Base-by-base conservation (phyloP, 1,140 invertebrate genomes). In the Zaprionus tsacasi region DNA sequence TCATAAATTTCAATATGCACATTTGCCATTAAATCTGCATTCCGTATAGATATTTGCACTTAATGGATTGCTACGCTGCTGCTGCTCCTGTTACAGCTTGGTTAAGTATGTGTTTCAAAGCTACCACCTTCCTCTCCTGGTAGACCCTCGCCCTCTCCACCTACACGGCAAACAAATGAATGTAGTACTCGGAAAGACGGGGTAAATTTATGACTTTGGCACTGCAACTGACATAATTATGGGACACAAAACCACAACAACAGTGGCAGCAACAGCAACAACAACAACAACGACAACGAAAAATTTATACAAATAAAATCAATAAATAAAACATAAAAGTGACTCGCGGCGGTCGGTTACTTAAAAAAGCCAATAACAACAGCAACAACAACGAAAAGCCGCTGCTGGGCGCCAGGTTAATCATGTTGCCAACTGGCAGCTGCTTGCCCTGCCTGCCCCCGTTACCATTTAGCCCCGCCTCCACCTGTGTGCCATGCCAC, bases 281-380 rank as follows among this genome's bases (percentile, higher is more conserved):
- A 27, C 15, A 57, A 48, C 36, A 38, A 57, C 45, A 66, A 57
- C 43, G 3, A 65, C 45, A 66, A 57, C 43, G 27, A 65, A 40
- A 27, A 65, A 70, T 15, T 7, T 45, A 45, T 52, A 82, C 67
- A 80, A 88, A 88, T 82, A 87, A 88, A 87, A 87, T 87, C 82
- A 87, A 87, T 87, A 87, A 79, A 87, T 82, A 88, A 87, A 82
- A 82, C 83, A 87, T 82, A 87, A 82, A 88, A 88, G 79, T 71
- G 59, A 79, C 80, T 79, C 64, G 79, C 71, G 65, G 68, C 69
- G 55, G 78, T 79, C 72, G 81, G 76, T 82, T 72, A 80, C 75
- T 78, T 82, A 83, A 82, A 76, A 76, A 76, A 76, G 66, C 63
- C 74, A 57, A 64, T n/a, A 45, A 17, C 50, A 58, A 57, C 50